phyloP scores from a whole-genome alignment of 2,797 vertebrate genomes.

The Eupleurogrammus muticus region DNA sequence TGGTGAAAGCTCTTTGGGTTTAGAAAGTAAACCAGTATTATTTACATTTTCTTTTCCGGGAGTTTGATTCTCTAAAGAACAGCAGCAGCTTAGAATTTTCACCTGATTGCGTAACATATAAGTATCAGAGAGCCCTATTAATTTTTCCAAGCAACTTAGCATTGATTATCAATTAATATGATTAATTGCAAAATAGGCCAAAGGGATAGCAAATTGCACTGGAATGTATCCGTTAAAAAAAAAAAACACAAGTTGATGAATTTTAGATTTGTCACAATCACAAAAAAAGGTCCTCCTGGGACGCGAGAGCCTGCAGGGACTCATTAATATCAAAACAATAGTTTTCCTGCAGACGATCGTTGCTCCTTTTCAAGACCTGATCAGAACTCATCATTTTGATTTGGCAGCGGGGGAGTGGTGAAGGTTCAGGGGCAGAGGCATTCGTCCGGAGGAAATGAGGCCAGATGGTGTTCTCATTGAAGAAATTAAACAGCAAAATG shows the following conservation, averaged over 20 bases:
- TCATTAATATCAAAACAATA: neutral
- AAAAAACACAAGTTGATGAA: neutral
- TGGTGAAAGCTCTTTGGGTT: conserved; percentile 15
- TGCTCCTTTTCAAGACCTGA: conserved; percentile 14
- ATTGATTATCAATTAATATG: neutral
- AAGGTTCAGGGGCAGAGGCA: conserved; percentile 30
- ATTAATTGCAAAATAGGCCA: neutral
- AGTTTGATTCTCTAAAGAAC: conserved; percentile 7
- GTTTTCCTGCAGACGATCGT: neutral
- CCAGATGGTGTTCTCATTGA: conserved; percentile 75
- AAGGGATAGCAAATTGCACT: neutral
- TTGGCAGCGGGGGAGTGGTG: conserved; percentile 2
- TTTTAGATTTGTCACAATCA: neutral
- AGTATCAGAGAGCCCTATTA: conserved; percentile 12
- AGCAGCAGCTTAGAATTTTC: conserved; percentile 16
- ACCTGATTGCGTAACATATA: conserved; percentile 35
- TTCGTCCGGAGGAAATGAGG: conserved; percentile 58
- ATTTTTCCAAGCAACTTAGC: conserved; percentile 3
- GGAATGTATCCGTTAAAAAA: neutral
- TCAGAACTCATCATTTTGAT: conserved; percentile 33
- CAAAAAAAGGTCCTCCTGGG: neutral
- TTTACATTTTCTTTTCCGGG: neutral
- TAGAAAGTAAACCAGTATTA: neutral
- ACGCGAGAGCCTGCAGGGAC: neutral
- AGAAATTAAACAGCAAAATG: conserved; percentile 69